These are phyloP conservation scores for Chamaea fasciata DNA, from an alignment of 2,113 vertebrate genomes.

Conservation along the genomic window DNA sequence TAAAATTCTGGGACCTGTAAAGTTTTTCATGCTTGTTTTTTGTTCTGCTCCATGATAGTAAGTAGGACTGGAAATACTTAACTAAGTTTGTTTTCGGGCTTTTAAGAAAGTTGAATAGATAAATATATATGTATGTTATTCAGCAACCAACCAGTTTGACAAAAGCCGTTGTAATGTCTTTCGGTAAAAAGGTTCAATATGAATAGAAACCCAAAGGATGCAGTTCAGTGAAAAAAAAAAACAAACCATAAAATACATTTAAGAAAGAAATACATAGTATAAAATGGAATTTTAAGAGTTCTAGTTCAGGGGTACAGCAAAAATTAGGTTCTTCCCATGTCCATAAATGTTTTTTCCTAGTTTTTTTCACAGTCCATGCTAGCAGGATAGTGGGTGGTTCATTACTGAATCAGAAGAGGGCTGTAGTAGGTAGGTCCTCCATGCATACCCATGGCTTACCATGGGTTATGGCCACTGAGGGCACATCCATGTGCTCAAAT, in stretches of 20 bases:
- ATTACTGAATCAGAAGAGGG: neutral
- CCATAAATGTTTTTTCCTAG: neutral
- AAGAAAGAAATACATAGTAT: neutral
- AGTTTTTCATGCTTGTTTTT: neutral
- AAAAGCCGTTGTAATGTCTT: neutral
- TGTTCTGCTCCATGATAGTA: neutral
- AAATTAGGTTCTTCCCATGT: neutral
- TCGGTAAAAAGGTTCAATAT: neutral
- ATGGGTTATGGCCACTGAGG: neutral
- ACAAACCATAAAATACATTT: neutral
- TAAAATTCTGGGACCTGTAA: neutral
- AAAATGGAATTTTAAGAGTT: neutral
- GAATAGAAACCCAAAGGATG: neutral
- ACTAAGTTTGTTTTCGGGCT: neutral
- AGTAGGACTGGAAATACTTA: neutral
- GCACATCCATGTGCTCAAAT: rapidly evolving
- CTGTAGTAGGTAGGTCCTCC: no score
- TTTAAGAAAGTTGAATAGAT: neutral
- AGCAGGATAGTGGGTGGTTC: neutral
- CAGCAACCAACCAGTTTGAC: neutral
- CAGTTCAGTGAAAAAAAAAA: neutral
- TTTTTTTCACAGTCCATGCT: neutral
- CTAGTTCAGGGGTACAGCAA: neutral
- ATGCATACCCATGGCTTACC: neutral
- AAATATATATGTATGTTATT: neutral